phyloP scores from a whole-genome alignment of 2,888 invertebrate species.

The Mythimna vitellina region DNA sequence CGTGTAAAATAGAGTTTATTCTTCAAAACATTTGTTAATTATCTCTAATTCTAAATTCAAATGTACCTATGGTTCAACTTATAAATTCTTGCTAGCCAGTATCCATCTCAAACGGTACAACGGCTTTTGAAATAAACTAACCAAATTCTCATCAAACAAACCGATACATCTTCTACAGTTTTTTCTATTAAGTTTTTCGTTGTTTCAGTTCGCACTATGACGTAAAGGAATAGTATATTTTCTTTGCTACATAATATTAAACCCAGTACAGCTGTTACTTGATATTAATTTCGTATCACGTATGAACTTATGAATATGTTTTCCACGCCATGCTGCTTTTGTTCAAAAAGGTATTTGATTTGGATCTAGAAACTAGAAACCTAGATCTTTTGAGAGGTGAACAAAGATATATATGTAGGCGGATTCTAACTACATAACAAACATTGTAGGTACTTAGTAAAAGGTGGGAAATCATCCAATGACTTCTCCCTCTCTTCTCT shows the following conservation, averaged over 20 bases:
- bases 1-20: not conserved
- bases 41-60: not conserved
- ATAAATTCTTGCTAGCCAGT: not conserved
- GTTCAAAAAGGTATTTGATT: constrained; percentile 54
- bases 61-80: not conserved
- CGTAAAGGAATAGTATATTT: constrained; percentile 25
- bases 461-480: too few species aligned
- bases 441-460: too few species aligned
- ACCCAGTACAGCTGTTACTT: constrained; percentile 38
- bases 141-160: not conserved
- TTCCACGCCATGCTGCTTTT: constrained; percentile 52
- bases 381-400: not conserved
- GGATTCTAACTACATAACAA: not conserved
- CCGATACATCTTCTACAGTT: constrained; percentile 16
- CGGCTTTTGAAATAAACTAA: constrained; percentile 10
- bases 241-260: constrained; percentile 36
- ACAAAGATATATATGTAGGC: not conserved
- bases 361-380: constrained; percentile 16
- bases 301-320: constrained; percentile 72
- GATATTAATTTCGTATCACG: constrained; percentile 75
- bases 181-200: constrained; percentile 19
- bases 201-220: not conserved
- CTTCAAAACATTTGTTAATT: not conserved
- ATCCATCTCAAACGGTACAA: not conserved
- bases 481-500: too few species aligned